Percentiles rank a stretch among this genome's conserved stretches.
These are phyloP conservation scores for Okamejei kenojei DNA, from an alignment of 2,797 vertebrate genomes.

Conservation along the genomic window DNA sequence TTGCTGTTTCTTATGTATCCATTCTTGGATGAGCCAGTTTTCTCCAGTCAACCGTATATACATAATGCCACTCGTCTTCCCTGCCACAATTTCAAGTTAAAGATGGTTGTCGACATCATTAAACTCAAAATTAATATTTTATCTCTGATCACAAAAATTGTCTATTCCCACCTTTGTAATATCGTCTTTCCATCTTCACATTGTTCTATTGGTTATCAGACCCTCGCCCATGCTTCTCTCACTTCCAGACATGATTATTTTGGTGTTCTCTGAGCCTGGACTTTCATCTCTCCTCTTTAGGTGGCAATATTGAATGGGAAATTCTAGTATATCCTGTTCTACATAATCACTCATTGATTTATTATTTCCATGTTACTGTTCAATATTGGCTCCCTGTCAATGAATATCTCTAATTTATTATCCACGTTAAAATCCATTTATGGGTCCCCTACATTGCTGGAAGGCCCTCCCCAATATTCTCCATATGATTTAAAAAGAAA, in stretches of 20 bases:
- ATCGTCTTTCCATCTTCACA: neutral
- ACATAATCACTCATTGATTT: neutral
- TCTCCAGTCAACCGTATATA: neutral
- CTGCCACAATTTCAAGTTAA: neutral
- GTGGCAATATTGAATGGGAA: neutral
- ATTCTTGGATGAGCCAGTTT: neutral
- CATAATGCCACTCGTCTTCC: neutral
- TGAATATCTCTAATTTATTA: neutral
- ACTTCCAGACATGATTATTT: neutral
- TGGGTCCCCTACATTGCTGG: neutral
- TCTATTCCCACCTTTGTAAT: neutral
- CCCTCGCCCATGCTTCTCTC: neutral
- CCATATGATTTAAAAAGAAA: neutral
- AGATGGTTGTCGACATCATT: neutral
- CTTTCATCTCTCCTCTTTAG: neutral
- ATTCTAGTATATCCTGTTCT: neutral
- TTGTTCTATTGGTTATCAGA: neutral
- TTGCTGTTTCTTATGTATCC: neutral
- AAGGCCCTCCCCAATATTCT: neutral
- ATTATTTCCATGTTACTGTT: neutral
- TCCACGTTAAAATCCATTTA: neutral
- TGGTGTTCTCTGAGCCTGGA: neutral
- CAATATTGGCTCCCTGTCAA: neutral
- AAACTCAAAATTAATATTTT: neutral
- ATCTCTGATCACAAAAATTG: neutral